These are phyloP conservation scores for Rhynchopsitta pachyrhyncha DNA, from an alignment of 2,113 vertebrate genomes.

Conservation along the genomic window DNA sequence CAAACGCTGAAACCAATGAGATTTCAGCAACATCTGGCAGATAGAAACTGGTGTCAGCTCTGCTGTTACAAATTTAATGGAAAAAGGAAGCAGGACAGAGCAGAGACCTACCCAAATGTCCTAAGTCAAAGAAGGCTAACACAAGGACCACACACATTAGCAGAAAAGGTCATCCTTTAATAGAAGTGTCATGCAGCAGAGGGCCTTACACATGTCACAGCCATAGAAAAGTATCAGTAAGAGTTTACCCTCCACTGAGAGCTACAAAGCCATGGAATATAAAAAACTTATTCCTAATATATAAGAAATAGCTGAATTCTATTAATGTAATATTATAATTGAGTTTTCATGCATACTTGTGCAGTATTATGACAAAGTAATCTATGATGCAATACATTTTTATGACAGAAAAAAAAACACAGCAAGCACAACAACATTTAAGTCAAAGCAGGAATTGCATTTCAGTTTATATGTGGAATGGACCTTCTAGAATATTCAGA, in stretches of 20 bases:
- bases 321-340: neutral
- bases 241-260: neutral
- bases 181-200: neutral
- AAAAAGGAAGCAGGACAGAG: neutral
- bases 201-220: neutral
- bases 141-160: neutral
- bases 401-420: neutral
- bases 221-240: neutral
- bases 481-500: neutral
- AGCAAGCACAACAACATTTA: neutral
- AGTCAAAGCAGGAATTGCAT: neutral
- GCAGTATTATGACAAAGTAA: neutral
- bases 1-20: neutral
- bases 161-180: neutral
- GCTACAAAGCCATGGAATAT: neutral
- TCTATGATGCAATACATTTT: neutral
- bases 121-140: neutral
- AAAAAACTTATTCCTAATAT: neutral
- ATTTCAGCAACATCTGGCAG: neutral
- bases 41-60: neutral
- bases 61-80: neutral
- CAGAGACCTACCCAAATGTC: neutral
- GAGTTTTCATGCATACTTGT: neutral
- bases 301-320: neutral
- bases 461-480: neutral